Evolutionary conservation across 2,797 vertebrate species (phyloP).

Genomic region (Rhincodon typus): DNA sequence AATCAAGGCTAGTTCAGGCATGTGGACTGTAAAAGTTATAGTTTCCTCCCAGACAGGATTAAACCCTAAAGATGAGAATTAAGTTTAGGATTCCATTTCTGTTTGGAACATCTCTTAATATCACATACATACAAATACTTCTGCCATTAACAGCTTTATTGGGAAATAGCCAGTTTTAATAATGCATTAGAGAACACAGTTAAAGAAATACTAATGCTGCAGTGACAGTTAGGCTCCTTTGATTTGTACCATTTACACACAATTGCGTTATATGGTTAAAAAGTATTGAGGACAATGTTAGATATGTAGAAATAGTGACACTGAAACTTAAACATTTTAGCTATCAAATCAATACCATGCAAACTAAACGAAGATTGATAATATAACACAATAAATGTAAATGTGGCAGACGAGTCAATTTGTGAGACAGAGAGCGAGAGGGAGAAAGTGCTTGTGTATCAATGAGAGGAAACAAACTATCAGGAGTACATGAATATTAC

Average conservation of each 20-base stretch:
- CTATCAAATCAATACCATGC: background rate
- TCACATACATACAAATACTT: background rate
- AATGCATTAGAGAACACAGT: background rate
- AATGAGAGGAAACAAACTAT: background rate
- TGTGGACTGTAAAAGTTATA: slow-evolving; percentile 88
- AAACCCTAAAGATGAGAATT: slow-evolving; percentile 67
- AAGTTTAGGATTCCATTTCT: background rate
- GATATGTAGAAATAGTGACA: background rate
- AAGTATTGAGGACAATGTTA: background rate
- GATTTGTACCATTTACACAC: background rate
- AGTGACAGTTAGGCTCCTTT: background rate
- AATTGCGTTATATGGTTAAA: background rate
- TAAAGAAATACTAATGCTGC: background rate
- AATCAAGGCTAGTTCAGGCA: slow-evolving; percentile 88
- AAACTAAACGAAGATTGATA: background rate
- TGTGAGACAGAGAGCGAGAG: background rate
- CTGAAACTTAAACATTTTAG: background rate
- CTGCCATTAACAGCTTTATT: background rate
- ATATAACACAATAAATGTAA: background rate
- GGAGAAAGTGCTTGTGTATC: background rate
- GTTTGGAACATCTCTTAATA: background rate
- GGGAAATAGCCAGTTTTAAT: background rate
- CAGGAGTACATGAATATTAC: background rate
- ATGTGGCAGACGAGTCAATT: background rate
- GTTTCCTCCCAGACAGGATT: slow-evolving; percentile 98